Evolutionary conservation across 2,797 vertebrate species (phyloP).

Genomic region (Chelonia mydas): DNA sequence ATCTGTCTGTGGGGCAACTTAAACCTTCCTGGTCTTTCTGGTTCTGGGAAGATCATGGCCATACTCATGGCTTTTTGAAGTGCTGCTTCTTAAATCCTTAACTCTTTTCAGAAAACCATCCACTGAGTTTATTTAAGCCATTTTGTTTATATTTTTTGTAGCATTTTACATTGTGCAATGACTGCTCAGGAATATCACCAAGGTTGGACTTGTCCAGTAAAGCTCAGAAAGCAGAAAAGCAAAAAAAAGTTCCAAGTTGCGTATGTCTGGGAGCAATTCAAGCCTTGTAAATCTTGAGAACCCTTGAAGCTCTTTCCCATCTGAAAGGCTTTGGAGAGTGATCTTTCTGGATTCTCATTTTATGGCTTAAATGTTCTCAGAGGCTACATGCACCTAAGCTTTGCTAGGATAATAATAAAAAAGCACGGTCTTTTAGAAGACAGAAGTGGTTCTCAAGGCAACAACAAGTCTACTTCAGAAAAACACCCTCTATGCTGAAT

Average conservation of each 20-base stretch:
- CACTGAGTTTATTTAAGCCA: background rate
- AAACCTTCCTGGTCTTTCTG: background rate
- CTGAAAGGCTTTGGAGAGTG: background rate
- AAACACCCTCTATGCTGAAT: background rate
- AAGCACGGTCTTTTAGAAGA: background rate
- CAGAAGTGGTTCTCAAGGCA: background rate
- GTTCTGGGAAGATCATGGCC: constrained; percentile 14
- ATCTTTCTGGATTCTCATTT: background rate
- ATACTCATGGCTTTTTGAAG: background rate
- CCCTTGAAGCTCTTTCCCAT: constrained; percentile 25
- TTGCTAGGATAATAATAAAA: background rate
- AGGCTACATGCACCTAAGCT: background rate
- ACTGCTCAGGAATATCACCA: background rate
- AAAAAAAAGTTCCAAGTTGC: background rate
- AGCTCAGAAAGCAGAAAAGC: background rate
- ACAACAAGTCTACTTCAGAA: background rate
- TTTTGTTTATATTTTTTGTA: background rate
- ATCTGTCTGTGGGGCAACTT: background rate
- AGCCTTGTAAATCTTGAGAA: constrained; percentile 1
- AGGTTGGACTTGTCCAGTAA: constrained; percentile 9
- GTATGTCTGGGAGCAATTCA: background rate
- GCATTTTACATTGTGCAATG: background rate
- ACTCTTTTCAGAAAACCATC: constrained; percentile 4
- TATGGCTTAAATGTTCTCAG: background rate
- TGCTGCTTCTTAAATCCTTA: constrained; percentile 5